Evolutionary conservation across 2,797 vertebrate species (phyloP).

Genomic region (Danio jaintianensis): DNA sequence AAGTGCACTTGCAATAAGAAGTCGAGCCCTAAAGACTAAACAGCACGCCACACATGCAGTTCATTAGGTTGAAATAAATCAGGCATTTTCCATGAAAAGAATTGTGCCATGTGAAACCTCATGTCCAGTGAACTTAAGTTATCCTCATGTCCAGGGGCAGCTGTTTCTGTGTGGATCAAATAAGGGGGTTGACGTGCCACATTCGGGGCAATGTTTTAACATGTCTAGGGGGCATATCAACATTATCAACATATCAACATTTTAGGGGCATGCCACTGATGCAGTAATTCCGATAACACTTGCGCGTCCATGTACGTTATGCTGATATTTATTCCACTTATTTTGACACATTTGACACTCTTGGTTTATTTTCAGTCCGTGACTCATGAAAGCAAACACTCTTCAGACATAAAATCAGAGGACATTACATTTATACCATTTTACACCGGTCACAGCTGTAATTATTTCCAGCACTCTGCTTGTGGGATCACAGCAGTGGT

Average conservation of each 20-base stretch:
- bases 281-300: constrained; percentile 33
- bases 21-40: background rate
- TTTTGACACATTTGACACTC: constrained; percentile 44
- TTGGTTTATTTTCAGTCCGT: constrained; percentile 41
- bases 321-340: constrained; percentile 24
- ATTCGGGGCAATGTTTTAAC: constrained; percentile 30
- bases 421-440: constrained; percentile 21
- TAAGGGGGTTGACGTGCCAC: background rate
- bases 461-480: constrained; percentile 1
- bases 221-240: constrained; percentile 37
- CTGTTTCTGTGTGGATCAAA: background rate
- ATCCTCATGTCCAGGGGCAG: constrained; percentile 16
- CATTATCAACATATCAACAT: constrained; percentile 48
- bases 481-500: background rate
- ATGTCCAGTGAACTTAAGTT: constrained; percentile 20
- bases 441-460: background rate
- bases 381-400: constrained; percentile 30
- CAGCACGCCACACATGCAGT: background rate
- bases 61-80: background rate
- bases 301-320: background rate
- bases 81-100: constrained; percentile 9
- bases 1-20: background rate
- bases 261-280: constrained; percentile 21
- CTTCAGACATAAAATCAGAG: constrained; percentile 19
- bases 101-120: background rate